phyloP scores from a whole-genome alignment of 2,797 vertebrate genomes.

The Tenualosa ilisha region DNA sequence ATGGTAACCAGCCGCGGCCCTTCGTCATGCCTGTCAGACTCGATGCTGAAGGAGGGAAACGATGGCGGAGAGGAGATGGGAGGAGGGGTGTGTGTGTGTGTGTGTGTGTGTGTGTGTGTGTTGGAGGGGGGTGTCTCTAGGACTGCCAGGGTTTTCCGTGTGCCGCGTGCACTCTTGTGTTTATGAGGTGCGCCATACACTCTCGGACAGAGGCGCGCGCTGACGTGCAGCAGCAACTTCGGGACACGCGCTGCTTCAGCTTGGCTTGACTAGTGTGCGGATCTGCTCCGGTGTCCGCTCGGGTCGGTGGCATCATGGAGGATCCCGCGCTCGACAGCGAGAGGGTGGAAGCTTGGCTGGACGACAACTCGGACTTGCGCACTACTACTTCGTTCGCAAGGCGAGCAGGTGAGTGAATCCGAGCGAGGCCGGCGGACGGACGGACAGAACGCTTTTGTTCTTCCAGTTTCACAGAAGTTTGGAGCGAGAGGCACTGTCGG shows the following conservation, averaged over 20 bases:
- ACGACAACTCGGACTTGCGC: conserved; percentile 87
- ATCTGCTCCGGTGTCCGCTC: conserved; percentile 27
- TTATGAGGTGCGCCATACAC: neutral
- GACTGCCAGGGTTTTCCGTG: neutral
- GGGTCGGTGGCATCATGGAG: conserved; percentile 72
- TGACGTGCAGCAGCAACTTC: neutral
- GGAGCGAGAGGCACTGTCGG: neutral
- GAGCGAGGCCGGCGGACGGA: too few relatives aligned
- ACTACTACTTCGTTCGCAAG: conserved; percentile 91
- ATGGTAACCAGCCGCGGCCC: neutral
- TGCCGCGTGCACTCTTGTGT: neutral
- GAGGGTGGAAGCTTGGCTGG: conserved; percentile 93
- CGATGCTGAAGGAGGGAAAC: neutral
- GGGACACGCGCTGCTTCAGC: conserved; percentile 2
- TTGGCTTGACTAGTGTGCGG: neutral
- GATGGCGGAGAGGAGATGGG: neutral
- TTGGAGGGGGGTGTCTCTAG: neutral
- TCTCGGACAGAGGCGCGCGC: neutral
- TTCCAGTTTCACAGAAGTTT: neutral
- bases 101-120: too few relatives aligned
- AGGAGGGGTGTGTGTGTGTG: neutral
- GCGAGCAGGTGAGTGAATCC: conserved; percentile 83
- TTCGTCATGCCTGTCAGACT: neutral
- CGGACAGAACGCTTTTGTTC: neutral
- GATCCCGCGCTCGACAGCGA: conserved; percentile 69